A percentile compares a stretch with the other conserved stretches of the same genome.
phyloP scores from a whole-genome alignment of 2,113 vertebrate species.

The Ginglymostoma cirratum region DNA sequence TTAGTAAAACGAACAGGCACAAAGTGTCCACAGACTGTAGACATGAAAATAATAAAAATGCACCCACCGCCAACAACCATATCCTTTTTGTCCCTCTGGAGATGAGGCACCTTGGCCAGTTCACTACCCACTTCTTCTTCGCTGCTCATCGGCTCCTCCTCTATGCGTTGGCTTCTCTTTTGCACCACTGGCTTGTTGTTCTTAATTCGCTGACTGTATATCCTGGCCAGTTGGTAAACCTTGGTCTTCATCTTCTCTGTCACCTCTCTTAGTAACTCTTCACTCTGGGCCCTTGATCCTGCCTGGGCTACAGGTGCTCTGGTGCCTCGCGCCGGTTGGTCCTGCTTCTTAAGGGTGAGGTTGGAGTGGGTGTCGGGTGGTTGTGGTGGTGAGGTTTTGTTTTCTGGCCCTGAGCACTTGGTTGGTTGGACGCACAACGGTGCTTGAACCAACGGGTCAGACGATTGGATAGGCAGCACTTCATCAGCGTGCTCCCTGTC shows the following conservation, averaged over 20 bases:
- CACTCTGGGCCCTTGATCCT: background rate
- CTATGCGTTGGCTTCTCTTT: conserved; percentile 43
- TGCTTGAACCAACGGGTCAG: background rate
- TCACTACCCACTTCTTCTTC: conserved; percentile 34
- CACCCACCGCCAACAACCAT: conserved; percentile 42
- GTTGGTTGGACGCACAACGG: background rate
- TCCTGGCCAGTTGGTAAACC: conserved; percentile 86
- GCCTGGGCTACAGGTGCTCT: background rate
- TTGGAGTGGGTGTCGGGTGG: background rate
- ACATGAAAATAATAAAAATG: background rate
- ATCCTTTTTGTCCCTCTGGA: conserved; percentile 52
- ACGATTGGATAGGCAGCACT: background rate
- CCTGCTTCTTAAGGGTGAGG: background rate
- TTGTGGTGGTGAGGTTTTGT: background rate
- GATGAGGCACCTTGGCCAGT: conserved; percentile 41
- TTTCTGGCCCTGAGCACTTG: background rate
- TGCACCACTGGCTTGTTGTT: conserved; percentile 53
- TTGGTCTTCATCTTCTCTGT: conserved; percentile 72
- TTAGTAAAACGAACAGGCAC: background rate
- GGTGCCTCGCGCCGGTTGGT: background rate
- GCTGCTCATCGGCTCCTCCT: conserved; percentile 44
- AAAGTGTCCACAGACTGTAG: background rate
- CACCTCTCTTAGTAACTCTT: conserved; percentile 43
- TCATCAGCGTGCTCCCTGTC: background rate
- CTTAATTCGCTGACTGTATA: conserved; percentile 92